Base-by-base conservation (phyloP, 2,888 invertebrate genomes). In the Tetropium fuscum region DNA sequence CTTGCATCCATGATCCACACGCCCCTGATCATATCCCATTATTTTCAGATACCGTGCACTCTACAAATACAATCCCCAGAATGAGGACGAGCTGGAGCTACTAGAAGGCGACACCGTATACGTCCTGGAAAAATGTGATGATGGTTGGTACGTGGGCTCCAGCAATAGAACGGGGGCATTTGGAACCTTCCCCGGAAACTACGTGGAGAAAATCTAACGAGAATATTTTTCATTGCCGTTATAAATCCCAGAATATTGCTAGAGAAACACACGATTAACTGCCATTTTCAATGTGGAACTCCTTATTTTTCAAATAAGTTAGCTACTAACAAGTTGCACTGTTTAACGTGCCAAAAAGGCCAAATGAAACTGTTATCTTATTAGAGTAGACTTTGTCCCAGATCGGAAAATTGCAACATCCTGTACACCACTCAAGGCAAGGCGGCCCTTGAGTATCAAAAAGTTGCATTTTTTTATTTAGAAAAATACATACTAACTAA, bases 71-170 rank as follows among this genome's bases (percentile, higher is more conserved):
- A 89, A 90, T 57, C 98, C 98, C 6, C 95, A 95, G 82, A 98
- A 98, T 82, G 94, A 95, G 53, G 98, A 99, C 81, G 98, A 99
- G 83, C 82, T 99, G 69, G 97, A 98, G 78, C 84, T 99, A 66
- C 85, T 88, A 63, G 97, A 97, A 81, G 95, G 96, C 38, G 98
- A 99, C 82, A 89, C 92, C 1, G 93, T 98, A 19, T 95, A 92
- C 81, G 98, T 99, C 60, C 87, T 98, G 83, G 98, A 98, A 84
- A 96, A 96, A 81, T 99, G 98, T 83, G 98, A 98, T 82, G 98
- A 99, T 81, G 98, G 98, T 68, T 99, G 98, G 98, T 98, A 90
- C 84, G 97, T 98, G 68, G 98, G 98, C 72, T 97, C 97, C 64
- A 96, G 95, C 70, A 92, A 95, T 73, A 87, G 97, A 69, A 95